Percentiles rank a stretch among this genome's conserved stretches.
These are phyloP conservation scores for Physocephala rufipes DNA, from an alignment of 2,888 invertebrate genomes.

Conservation along the genomic window DNA sequence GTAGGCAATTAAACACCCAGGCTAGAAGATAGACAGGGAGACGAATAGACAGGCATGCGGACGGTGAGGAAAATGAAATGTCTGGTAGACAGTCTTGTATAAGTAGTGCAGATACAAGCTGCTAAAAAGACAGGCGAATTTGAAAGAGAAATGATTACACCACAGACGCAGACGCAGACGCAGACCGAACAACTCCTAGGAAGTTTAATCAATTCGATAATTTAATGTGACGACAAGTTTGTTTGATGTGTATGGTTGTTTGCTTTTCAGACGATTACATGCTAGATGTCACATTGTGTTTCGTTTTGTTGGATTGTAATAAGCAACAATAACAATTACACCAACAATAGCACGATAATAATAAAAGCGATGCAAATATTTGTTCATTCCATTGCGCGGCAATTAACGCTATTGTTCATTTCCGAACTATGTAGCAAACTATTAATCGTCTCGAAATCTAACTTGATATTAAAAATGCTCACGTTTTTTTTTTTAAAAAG, in stretches of 20 bases:
- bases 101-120: too few species aligned
- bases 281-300: background rate
- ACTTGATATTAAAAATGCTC: too few species aligned
- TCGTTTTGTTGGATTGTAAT: constrained; percentile 2
- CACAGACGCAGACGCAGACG: too few species aligned
- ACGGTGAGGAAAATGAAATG: background rate
- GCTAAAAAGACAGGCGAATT: too few species aligned
- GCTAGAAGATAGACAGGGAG: background rate
- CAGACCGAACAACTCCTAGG: background rate
- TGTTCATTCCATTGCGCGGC: background rate
- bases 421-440: too few species aligned
- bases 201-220: background rate
- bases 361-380: background rate
- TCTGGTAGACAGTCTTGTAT: background rate
- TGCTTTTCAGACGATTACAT: background rate
- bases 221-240: constrained; percentile 12
- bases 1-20: background rate
- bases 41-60: background rate
- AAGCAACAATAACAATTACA: constrained; percentile 4
- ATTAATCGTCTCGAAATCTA: too few species aligned
- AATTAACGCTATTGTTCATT: background rate
- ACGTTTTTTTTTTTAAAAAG: too few species aligned
- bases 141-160: too few species aligned
- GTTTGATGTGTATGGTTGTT: background rate
- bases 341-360: background rate